Evolutionary conservation across 2,797 vertebrate species (phyloP).

Genomic region (Salarias fasciatus): DNA sequence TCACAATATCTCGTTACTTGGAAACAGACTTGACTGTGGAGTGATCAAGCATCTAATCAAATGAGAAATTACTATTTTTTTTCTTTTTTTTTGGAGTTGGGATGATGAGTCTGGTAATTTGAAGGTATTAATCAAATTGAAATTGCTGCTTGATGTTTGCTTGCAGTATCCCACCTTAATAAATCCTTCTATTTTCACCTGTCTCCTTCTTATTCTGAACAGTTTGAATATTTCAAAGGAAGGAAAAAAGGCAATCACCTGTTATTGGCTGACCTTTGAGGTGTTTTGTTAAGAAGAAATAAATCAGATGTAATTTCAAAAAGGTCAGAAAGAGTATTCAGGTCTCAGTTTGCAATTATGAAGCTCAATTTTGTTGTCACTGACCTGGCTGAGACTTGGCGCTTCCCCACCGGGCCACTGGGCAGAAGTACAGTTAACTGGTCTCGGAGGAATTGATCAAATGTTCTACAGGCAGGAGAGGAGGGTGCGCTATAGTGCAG

Average conservation of each 20-base stretch:
- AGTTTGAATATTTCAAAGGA: slow-evolving; percentile 3
- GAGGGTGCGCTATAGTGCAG: slow-evolving; percentile 51
- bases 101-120: slow-evolving; percentile 25
- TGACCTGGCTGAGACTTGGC: slow-evolving; percentile 83
- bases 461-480: slow-evolving; percentile 75
- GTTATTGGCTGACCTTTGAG: slow-evolving; percentile 17
- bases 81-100: neutral
- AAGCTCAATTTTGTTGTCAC: slow-evolving; percentile 57
- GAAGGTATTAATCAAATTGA: slow-evolving; percentile 28
- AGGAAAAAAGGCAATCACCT: neutral
- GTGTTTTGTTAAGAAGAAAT: slow-evolving; percentile 13
- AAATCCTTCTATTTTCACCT: neutral
- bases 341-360: slow-evolving; percentile 5
- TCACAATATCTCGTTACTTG: slow-evolving; percentile 40
- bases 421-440: slow-evolving; percentile 81
- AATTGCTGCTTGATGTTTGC: slow-evolving; percentile 21
- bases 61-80: slow-evolving; percentile 19
- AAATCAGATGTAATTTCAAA: slow-evolving; percentile 7
- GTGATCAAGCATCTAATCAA: slow-evolving; percentile 40
- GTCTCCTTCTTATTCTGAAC: neutral
- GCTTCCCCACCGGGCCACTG: slow-evolving; percentile 73
- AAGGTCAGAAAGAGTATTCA: neutral
- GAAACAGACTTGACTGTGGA: slow-evolving; percentile 39
- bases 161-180: neutral
- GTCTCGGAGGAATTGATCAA: slow-evolving; percentile 75